Base-by-base conservation (phyloP, 2,113 vertebrate genomes). In the Dasypus novemcinctus region DNA sequence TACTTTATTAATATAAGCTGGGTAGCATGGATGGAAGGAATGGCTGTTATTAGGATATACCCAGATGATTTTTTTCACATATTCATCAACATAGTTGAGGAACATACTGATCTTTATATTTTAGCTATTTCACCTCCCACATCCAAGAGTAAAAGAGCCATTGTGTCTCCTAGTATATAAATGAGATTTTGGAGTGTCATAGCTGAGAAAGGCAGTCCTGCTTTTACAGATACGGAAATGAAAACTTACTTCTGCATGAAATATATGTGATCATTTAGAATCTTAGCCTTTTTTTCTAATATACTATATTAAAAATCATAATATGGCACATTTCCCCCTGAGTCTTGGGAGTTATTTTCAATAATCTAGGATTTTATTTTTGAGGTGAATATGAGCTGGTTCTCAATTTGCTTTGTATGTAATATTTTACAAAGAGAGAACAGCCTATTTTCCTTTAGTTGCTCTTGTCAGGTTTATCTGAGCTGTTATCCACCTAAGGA, bases 261-360 rank as follows among this genome's bases (percentile, higher is more conserved):
- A 63, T 23, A 4, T 78, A 79, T 29, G 4, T 82, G 5, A 38
- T 54, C 66, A 90, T 87, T 87, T 83, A 75, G 36, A 78, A 86
- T 63, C 46, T 20, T 79, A 75, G 95, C 14, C 74, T 83, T 54
- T 87, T 81, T 68, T 43, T 49, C 27, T 90, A 72, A 63, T 72
- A 27, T 59, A 38, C 21, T 71, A 64, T 33, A 78, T 86, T 36
- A 15, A 84, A 92, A 75, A 29, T 25, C 76, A 72, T 57, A 54
- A 46, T 41, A 38, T 61, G 29, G 87, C 31, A 41, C 5, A 21
- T 74, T 18, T 87, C 91, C 90, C 90, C 33, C 74, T 88, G 76
- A 90, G 46, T 75, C 86, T 46, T 54, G 31, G 66, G 33, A 41
- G 20, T 33, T 84, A 54, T 75, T 95, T 91, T 81, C 72, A 97